These are phyloP conservation scores for Drosophila watanabei DNA, from an alignment of 1,140 invertebrate genomes.

Conservation along the genomic window DNA sequence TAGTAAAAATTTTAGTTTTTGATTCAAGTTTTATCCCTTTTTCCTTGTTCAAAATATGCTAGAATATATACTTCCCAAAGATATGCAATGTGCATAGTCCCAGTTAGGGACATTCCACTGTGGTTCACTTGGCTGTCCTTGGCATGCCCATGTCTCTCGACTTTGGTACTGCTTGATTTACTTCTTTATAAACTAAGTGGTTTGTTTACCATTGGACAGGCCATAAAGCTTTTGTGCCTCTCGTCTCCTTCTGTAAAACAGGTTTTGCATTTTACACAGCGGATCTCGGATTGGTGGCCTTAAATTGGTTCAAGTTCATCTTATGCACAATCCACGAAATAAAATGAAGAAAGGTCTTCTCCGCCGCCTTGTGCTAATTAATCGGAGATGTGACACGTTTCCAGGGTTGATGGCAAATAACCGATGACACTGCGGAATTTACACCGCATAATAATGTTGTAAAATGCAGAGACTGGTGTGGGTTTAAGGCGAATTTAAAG, in stretches of 20 bases:
- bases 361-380: slow-evolving; percentile 70
- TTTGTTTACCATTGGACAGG: slow-evolving; percentile 65
- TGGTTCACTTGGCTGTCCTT: slow-evolving; percentile 58
- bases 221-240: slow-evolving; percentile 47
- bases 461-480: slow-evolving; percentile 1
- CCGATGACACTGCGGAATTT: slow-evolving; percentile 14
- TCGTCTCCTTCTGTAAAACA: slow-evolving; percentile 66
- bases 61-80: too few species aligned
- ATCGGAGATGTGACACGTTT: slow-evolving; percentile 58
- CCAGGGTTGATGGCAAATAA: slow-evolving; percentile 22
- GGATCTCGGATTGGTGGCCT: slow-evolving; percentile 47
- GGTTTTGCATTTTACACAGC: slow-evolving; percentile 75
- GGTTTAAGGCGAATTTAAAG: neutral
- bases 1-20: too few species aligned
- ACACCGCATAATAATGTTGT: slow-evolving; percentile 8
- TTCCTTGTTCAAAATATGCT: too few species aligned
- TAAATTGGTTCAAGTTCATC: slow-evolving; percentile 80
- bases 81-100: neutral
- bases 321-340: slow-evolving; percentile 68
- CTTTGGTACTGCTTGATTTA: slow-evolving; percentile 41
- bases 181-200: slow-evolving; percentile 67
- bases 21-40: too few species aligned
- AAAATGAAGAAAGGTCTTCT: slow-evolving; percentile 37
- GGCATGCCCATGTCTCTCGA: slow-evolving; percentile 42
- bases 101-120: slow-evolving; percentile 14